These are phyloP conservation scores for Agelaius tricolor DNA, from an alignment of 2,113 vertebrate genomes.

Conservation along the genomic window DNA sequence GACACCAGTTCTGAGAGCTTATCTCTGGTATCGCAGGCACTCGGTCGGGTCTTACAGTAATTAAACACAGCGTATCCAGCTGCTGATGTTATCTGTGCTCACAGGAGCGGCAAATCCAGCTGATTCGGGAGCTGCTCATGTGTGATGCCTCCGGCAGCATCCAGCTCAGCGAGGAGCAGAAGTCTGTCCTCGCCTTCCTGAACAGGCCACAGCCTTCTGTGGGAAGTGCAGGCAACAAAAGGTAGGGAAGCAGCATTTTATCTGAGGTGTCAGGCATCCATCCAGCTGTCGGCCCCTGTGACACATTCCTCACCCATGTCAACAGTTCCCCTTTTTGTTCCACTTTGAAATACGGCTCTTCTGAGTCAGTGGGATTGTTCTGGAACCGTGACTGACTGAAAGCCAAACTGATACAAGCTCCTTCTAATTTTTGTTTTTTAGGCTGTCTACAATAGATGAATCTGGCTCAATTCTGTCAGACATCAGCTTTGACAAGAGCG, in stretches of 20 bases:
- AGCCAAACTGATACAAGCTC: not conserved
- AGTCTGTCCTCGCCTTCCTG: conserved; percentile 91
- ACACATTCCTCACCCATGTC: rapidly evolving
- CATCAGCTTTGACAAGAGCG: conserved; percentile 98
- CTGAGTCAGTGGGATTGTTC: not conserved
- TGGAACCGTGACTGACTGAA: not conserved
- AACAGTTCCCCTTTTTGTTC: not conserved
- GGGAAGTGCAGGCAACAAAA: conserved; percentile 80
- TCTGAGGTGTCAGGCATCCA: not conserved
- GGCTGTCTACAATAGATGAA: conserved; percentile 94
- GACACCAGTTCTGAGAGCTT: not conserved
- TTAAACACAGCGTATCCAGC: conserved; percentile 23
- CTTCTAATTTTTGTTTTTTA: conserved; percentile 49
- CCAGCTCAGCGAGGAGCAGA: conserved; percentile 95
- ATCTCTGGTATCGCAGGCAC: not conserved
- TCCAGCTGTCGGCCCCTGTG: not conserved
- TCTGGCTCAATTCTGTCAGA: conserved; percentile 95
- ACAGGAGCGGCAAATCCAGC: conserved; percentile 93
- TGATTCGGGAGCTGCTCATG: conserved; percentile 93
- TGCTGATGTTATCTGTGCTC: not conserved
- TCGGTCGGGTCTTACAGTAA: not conserved
- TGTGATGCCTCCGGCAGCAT: conserved; percentile 91
- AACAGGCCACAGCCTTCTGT: conserved; percentile 80
- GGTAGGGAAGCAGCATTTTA: conserved; percentile 72
- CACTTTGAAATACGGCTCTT: not conserved